Percentiles rank a stretch among this genome's conserved stretches.
These are phyloP conservation scores for Barnardius zonarius DNA, from an alignment of 2,113 vertebrate genomes.

Conservation along the genomic window DNA sequence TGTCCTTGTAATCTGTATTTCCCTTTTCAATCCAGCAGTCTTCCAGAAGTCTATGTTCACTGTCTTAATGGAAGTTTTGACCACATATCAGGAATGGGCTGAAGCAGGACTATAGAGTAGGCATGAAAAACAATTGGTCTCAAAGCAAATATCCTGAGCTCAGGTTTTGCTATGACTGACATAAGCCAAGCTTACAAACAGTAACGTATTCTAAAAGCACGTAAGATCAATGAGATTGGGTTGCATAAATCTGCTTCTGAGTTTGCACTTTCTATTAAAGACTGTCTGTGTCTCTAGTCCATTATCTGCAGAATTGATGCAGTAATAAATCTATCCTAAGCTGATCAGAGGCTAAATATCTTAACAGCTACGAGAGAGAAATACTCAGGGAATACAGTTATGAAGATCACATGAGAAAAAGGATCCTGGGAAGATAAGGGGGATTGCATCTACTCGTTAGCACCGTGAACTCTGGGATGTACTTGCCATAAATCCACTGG, in stretches of 20 bases:
- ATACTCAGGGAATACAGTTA: background rate
- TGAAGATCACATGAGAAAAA: background rate
- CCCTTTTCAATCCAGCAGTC: background rate
- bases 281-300: background rate
- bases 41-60: background rate
- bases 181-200: background rate
- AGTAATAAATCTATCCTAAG: background rate
- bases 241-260: background rate
- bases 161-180: background rate
- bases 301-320: background rate
- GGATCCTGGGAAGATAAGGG: background rate
- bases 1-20: background rate
- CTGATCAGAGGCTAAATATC: background rate
- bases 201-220: background rate
- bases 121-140: background rate
- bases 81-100: background rate
- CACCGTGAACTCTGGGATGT: background rate
- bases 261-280: background rate
- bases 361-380: background rate
- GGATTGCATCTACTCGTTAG: background rate
- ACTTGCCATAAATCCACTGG: background rate
- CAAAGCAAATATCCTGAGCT: background rate
- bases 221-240: background rate
- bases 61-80: background rate
- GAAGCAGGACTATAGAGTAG: background rate